Conservation (phyloP, 30 jellyfish, hydroid and myxozoan genomes). For the Aurelia sp. region DNA sequence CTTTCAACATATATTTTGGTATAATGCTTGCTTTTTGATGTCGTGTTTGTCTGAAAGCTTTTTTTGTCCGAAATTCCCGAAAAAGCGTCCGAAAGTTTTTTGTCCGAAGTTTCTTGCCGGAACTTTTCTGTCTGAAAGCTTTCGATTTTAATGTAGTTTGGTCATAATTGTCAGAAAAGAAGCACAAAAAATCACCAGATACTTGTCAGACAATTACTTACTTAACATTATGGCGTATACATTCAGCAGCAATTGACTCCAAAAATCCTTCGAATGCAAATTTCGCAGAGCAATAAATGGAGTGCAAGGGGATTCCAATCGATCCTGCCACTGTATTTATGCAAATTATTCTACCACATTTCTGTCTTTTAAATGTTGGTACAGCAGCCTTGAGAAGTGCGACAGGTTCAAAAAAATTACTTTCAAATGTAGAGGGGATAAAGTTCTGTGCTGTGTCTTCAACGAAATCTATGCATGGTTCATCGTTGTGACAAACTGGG, state of each 20-base stretch:
- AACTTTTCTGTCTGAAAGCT: too few species aligned
- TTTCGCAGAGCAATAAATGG: constrained; percentile 62
- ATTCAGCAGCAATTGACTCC: constrained; percentile 68
- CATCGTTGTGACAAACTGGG: constrained; percentile 53
- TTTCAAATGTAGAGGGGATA: constrained; percentile 48
- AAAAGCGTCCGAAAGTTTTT: too few species aligned
- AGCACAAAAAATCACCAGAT: too few species aligned
- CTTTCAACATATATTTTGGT: too few species aligned
- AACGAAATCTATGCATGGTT: constrained; percentile 19
- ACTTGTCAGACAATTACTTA: neutral
- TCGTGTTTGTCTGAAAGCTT: too few species aligned
- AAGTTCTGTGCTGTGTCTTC: constrained; percentile 15
- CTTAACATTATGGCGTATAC: constrained; percentile 41
- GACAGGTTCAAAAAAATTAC: constrained; percentile 47
- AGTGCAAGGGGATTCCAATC: constrained; percentile 53
- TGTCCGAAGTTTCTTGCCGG: too few species aligned
- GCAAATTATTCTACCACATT: constrained; percentile 40
- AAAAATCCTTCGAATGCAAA: constrained; percentile 62
- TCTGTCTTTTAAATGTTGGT: constrained; percentile 46
- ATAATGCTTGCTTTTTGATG: too few species aligned
- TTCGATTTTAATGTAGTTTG: too few species aligned
- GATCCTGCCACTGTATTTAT: constrained; percentile 52
- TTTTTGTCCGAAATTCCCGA: too few species aligned
- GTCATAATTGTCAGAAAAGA: too few species aligned
- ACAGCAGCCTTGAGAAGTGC: constrained; percentile 23